phyloP scores from a whole-genome alignment of 2,797 vertebrate species.

The Hypotaenidia okinawae region DNA sequence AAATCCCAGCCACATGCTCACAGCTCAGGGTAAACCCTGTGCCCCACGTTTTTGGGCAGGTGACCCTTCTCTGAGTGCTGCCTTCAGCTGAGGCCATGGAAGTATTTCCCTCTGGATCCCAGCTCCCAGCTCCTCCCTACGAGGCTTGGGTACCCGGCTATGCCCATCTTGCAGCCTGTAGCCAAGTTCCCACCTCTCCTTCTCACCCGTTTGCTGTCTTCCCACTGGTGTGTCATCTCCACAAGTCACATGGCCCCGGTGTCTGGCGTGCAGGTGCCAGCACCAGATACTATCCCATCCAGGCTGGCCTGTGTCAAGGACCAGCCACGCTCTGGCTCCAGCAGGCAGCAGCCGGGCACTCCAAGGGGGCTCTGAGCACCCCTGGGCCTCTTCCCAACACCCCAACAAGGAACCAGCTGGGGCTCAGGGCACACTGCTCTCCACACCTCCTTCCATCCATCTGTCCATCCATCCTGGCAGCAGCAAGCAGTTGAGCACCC shows the following conservation, averaged over 20 bases:
- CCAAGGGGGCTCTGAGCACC: background rate
- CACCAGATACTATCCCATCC: background rate
- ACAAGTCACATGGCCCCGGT: background rate
- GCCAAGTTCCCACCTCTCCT: background rate
- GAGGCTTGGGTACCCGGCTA: background rate
- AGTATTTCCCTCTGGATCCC: background rate
- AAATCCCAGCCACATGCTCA: background rate
- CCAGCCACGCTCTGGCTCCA: background rate
- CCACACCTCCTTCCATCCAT: background rate
- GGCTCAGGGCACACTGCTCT: rapidly evolving
- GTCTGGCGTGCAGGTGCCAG: background rate
- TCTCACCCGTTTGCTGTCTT: background rate
- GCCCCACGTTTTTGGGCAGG: background rate
- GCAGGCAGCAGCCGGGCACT: background rate
- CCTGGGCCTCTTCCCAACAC: rapidly evolving
- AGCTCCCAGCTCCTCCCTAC: background rate
- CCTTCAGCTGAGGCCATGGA: background rate
- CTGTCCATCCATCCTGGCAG: background rate
- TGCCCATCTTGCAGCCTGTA: background rate
- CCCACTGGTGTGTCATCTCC: rapidly evolving
- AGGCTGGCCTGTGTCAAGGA: background rate
- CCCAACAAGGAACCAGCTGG: background rate
- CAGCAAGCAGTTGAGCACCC: background rate
- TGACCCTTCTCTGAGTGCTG: background rate
- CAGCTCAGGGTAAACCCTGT: background rate